Conservation (phyloP, 2,888 invertebrate genomes). For the Drosophila antonietae region DNA sequence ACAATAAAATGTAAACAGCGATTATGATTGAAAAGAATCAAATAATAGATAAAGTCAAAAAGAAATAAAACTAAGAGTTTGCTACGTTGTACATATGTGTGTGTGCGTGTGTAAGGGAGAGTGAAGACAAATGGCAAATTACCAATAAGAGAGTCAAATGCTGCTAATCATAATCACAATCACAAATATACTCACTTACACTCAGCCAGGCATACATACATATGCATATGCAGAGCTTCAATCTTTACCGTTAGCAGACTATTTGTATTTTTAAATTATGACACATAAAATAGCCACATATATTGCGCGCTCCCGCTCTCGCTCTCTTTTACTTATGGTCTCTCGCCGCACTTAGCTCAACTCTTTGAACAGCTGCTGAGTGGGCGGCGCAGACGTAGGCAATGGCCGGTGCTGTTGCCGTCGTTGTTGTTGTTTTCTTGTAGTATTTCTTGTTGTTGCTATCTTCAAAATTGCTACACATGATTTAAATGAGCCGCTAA, state of each 20-base stretch:
- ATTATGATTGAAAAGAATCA: slow-evolving; percentile 50
- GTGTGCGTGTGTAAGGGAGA: slow-evolving; percentile 13
- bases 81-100: slow-evolving; percentile 11
- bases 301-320: slow-evolving; percentile 3
- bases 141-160: slow-evolving; percentile 36
- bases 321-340: slow-evolving; percentile 19
- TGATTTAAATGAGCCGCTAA: slow-evolving; percentile 58
- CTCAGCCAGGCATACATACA: neutral
- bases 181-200: slow-evolving; percentile 14
- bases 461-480: slow-evolving; percentile 51
- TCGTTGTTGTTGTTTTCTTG: slow-evolving; percentile 18
- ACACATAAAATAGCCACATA: slow-evolving; percentile 69
- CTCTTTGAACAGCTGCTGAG: slow-evolving; percentile 73
- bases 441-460: slow-evolving; percentile 26
- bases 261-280: slow-evolving; percentile 83
- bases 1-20: slow-evolving; percentile 53
- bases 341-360: slow-evolving; percentile 27
- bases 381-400: slow-evolving; percentile 56
- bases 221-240: slow-evolving; percentile 33
- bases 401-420: slow-evolving; percentile 17
- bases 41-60: slow-evolving; percentile 30
- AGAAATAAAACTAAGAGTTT: slow-evolving; percentile 18
- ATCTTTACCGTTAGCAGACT: slow-evolving; percentile 66
- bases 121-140: slow-evolving; percentile 44
- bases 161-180: slow-evolving; percentile 61